These are phyloP conservation scores for Tiliacea aurago DNA, from an alignment of 2,888 invertebrate genomes.

Conservation along the genomic window DNA sequence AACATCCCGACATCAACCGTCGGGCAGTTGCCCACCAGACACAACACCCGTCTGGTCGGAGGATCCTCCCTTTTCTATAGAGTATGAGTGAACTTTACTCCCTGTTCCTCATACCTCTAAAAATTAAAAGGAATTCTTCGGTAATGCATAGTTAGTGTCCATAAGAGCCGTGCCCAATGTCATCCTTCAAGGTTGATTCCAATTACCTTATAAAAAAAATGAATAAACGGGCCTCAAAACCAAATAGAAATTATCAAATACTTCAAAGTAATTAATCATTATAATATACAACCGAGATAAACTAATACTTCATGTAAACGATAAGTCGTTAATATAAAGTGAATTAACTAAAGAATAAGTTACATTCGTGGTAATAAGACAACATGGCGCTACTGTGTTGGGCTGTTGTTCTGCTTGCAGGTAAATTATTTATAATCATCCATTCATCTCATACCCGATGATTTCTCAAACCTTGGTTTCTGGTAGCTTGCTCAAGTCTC, in stretches of 20 bases:
- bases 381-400: conserved; percentile 59
- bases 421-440: conserved; percentile 41
- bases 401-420: conserved; percentile 60
- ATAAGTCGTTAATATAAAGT: conserved; percentile 46
- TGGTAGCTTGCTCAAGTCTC: neutral
- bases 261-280: conserved; percentile 21
- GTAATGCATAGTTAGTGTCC: neutral
- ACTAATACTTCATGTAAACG: conserved; percentile 16
- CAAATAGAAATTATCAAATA: conserved; percentile 1
- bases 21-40: too few relatives aligned
- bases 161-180: too few relatives aligned
- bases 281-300: conserved; percentile 10
- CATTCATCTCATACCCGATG: neutral
- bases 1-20: too few relatives aligned
- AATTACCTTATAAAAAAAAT: neutral
- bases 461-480: neutral
- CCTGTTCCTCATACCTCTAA: too few relatives aligned
- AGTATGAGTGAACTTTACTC: too few relatives aligned
- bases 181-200: too few relatives aligned
- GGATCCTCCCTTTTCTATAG: too few relatives aligned
- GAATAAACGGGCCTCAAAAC: conserved; percentile 23
- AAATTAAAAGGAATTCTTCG: neutral
- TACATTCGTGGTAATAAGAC: conserved; percentile 27
- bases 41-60: too few relatives aligned
- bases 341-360: neutral